Evolutionary conservation across 2,113 vertebrate species (phyloP).

Genomic region (Brienomyrus longianalis): DNA sequence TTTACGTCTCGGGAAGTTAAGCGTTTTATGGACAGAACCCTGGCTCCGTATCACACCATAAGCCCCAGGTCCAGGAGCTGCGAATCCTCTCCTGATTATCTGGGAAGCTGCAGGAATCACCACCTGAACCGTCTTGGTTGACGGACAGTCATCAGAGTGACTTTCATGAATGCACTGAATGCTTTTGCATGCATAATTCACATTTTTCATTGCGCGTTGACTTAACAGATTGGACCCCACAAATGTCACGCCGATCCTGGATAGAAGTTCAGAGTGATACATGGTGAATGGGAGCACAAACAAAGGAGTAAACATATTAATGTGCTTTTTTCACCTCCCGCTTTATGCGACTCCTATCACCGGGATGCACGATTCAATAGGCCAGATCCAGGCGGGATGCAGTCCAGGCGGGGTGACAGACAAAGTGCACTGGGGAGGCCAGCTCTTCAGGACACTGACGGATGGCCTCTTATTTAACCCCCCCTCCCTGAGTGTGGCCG

Average conservation of each 20-base stretch:
- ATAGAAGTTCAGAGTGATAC: neutral
- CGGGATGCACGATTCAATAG: neutral
- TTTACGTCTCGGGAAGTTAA: neutral
- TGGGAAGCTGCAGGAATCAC: neutral
- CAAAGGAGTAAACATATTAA: conserved; percentile 2
- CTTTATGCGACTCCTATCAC: neutral
- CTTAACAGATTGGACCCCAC: neutral
- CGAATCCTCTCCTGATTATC: neutral
- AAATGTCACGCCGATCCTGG: conserved; percentile 2
- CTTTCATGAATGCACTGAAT: neutral
- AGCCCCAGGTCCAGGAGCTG: neutral
- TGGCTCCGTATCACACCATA: neutral
- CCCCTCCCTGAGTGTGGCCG: neutral
- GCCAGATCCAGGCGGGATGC: too few relatives aligned
- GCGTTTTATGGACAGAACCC: neutral
- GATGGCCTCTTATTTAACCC: neutral
- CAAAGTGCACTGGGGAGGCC: neutral
- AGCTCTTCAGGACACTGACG: neutral
- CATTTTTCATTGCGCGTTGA: neutral
- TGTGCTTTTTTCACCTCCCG: neutral
- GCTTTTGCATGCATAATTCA: neutral
- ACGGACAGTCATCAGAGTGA: neutral
- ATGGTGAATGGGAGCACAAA: neutral
- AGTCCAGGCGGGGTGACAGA: neutral
- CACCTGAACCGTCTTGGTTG: neutral